Conservation (phyloP, 2,888 invertebrate genomes). For the Megaustenia siamemsis region DNA sequence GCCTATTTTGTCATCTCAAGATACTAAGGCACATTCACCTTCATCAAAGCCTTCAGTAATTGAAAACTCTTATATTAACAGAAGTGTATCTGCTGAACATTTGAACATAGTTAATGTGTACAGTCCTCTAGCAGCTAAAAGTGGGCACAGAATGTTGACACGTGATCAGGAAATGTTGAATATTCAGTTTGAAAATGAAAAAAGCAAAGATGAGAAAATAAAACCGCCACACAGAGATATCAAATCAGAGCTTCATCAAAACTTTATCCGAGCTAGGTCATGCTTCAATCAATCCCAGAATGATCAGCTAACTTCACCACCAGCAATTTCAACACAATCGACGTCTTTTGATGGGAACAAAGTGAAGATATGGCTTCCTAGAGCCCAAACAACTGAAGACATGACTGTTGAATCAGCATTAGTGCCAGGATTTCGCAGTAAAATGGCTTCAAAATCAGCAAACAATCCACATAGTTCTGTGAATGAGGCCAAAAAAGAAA, state of each 20-base stretch:
- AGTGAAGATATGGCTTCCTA: background rate
- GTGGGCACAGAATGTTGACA: background rate
- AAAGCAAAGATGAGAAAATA: background rate
- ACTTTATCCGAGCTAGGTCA: conserved; percentile 45
- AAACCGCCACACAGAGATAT: background rate
- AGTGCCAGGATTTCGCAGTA: background rate
- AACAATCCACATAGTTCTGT: background rate
- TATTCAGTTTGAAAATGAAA: background rate
- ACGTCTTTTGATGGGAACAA: background rate
- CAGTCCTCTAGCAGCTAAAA: conserved; percentile 36
- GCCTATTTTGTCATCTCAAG: background rate
- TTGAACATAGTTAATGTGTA: conserved; percentile 41
- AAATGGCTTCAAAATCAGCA: background rate
- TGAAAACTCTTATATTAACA: conserved; percentile 50
- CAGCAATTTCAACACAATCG: conserved; percentile 19
- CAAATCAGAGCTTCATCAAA: conserved; percentile 39
- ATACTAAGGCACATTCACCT: background rate
- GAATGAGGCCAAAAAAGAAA: conserved; percentile 54
- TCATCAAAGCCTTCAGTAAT: background rate
- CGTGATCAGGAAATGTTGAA: background rate
- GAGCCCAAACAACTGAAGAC: background rate
- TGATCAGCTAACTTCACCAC: background rate
- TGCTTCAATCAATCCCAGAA: conserved; percentile 45
- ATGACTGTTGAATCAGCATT: conserved; percentile 15
- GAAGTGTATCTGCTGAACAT: conserved; percentile 54